These are phyloP conservation scores for Eilema caniola DNA, from an alignment of 2,888 invertebrate species.

Conservation along the genomic window DNA sequence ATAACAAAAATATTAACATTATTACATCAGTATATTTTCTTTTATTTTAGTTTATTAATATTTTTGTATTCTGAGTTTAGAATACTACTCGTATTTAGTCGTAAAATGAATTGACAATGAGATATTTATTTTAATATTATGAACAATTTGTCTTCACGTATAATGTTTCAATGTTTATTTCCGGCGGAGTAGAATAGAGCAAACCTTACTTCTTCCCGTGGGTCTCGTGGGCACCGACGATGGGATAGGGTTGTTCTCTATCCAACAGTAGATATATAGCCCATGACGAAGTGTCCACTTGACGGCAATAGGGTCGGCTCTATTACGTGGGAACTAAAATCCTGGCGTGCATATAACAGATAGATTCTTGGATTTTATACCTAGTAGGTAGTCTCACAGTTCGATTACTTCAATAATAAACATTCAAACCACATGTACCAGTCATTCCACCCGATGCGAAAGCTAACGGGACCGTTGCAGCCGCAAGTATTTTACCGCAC, in stretches of 20 bases:
- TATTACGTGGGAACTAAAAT: no score
- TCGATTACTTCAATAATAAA: background rate
- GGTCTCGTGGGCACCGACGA: no score
- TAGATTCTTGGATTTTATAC: background rate
- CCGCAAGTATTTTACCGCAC: background rate
- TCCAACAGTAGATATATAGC: no score
- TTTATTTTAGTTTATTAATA: background rate
- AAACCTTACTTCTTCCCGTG: no score
- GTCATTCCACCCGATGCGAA: background rate
- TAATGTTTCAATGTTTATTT: background rate
- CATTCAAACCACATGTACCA: background rate
- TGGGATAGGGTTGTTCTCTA: no score
- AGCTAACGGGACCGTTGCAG: background rate
- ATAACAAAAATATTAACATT: background rate
- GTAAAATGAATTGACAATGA: background rate
- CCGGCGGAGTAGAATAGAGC: no score
- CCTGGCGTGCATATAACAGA: no score
- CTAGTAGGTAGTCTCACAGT: background rate
- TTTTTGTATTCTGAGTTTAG: no score
- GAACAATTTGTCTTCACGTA: background rate
- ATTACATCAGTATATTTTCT: background rate
- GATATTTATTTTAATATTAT: background rate
- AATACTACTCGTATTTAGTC: background rate
- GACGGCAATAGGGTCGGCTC: no score
- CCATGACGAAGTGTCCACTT: no score